Evolutionary conservation across 2,888 invertebrate species (phyloP).

Genomic region (Parelbella ahira): DNA sequence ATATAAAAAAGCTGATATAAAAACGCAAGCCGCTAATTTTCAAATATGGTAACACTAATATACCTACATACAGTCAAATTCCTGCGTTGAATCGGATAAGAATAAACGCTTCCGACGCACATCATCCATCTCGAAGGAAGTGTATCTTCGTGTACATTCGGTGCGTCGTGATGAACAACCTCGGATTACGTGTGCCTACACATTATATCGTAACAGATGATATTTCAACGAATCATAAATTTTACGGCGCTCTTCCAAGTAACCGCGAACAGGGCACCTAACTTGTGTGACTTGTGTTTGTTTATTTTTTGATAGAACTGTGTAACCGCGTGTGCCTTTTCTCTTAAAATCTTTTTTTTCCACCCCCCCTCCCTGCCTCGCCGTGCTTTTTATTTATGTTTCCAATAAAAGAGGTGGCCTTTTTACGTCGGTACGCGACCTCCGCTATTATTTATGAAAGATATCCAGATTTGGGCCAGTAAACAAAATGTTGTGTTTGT

Average conservation of each 20-base stretch:
- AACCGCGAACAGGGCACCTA: conserved; percentile 63
- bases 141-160: conserved; percentile 25
- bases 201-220: conserved; percentile 36
- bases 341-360: conserved; percentile 57
- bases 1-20: too few species aligned
- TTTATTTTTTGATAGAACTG: conserved; percentile 78
- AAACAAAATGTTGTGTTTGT: conserved; percentile 28
- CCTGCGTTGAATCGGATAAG: too few species aligned
- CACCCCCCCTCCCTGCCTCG: too few species aligned
- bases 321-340: conserved; percentile 70
- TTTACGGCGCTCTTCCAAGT: conserved; percentile 69
- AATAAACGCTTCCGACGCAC: conserved; percentile 18
- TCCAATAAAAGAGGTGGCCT: conserved; percentile 69
- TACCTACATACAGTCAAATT: too few species aligned
- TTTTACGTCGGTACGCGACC: conserved; percentile 47
- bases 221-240: conserved; percentile 75
- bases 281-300: conserved; percentile 74
- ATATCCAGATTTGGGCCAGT: conserved; percentile 54
- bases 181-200: conserved; percentile 35
- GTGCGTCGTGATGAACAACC: conserved; percentile 33
- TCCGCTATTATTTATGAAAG: conserved; percentile 64
- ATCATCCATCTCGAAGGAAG: conserved; percentile 21
- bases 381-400: conserved; percentile 56
- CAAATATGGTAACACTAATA: too few species aligned
- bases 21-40: too few species aligned